Base-by-base conservation (phyloP, 2,113 vertebrate genomes). In the Platichthys flesus region DNA sequence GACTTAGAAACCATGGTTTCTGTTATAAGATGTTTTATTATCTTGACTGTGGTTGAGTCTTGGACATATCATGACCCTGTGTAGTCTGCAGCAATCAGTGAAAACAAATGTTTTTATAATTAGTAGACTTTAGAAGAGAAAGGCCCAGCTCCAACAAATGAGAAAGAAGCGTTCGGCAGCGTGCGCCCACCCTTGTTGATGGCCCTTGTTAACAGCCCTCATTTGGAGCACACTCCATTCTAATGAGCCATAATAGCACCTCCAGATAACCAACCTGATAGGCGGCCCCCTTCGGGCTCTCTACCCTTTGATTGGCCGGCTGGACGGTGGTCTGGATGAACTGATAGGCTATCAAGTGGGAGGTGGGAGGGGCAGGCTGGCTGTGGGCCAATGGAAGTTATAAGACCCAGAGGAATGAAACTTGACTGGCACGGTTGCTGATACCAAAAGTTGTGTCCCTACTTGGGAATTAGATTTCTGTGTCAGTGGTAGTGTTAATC, bases 161-260 rank as follows among this genome's bases (percentile, higher is more conserved):
- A 74, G n/a, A 71, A 56, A 24, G 49, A 24, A 61, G 73, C 59
- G 42, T 71, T 73, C 21, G 59, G 73, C 59, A 47, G 74, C 71
- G 74, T 87, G 79, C 68, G 83, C 68, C 84, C 82, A 76, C 89
- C 82, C 84, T 91, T 12, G 85, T 77, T 90, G 89, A 90, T 91
- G 67, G 74, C 58, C 52, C 74, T 74, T 35, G 42, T 70, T 84
- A 74, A 42, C 71, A 67, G 76, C 76, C 69, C 74, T 93, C 66
- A 74, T 90, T 88, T 89, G 84, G 88, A 89, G 85, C 91, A 93
- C 91, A 90, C 93, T 94, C 85, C 89, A 56, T 79, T 85, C 28
- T 94, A 94, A 95, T 93, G 90, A 91, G 90, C 79, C 90, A 94
- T 93, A 94, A 94, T 94, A 86, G 84, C 88, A 49, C 85, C 64